These are phyloP conservation scores for Cryptotermes secundus DNA, from an alignment of 1,140 invertebrate species.

Conservation along the genomic window DNA sequence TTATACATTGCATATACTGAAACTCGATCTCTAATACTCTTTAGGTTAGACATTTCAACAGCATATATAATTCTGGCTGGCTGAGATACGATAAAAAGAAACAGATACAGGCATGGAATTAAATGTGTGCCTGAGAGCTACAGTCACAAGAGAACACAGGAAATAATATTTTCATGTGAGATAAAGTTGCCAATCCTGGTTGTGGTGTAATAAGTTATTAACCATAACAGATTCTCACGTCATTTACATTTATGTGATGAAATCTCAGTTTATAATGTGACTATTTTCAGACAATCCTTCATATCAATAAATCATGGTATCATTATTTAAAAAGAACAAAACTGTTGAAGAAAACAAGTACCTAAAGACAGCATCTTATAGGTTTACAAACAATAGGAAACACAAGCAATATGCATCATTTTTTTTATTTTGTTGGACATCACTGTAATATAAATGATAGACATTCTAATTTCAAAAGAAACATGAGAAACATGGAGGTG, in stretches of 20 bases:
- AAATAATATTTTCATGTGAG: not conserved
- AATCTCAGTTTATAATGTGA: not conserved
- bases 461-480: no score
- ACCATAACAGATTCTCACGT: not conserved
- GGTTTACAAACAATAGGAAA: no score
- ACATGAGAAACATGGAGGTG: no score
- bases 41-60: no score
- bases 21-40: not conserved
- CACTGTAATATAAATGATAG: no score
- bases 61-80: not conserved
- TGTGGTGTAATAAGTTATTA: not conserved
- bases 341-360: no score
- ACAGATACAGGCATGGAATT: not conserved
- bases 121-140: not conserved
- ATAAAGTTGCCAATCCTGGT: not conserved
- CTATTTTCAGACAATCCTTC: not conserved
- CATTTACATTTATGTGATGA: not conserved
- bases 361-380: no score
- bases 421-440: no score
- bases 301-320: not conserved
- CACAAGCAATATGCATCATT: no score
- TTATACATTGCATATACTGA: not conserved
- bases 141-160: not conserved
- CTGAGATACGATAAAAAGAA: not conserved
- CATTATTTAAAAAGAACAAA: not conserved